Base-by-base conservation (phyloP, 2,797 vertebrate genomes). In the Sebastes trivittatus region DNA sequence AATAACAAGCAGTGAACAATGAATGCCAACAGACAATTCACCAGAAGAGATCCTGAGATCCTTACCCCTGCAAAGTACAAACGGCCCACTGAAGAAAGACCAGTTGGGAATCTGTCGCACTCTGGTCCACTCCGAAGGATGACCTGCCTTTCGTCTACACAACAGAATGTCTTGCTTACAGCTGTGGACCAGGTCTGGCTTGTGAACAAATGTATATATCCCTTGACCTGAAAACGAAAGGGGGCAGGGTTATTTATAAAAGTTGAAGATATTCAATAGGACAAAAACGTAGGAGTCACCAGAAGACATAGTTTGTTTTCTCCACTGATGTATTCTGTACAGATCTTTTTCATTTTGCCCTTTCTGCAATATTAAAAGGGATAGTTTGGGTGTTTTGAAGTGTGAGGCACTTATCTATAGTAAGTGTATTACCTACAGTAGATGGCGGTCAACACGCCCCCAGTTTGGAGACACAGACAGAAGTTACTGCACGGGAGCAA, bases 51-150 rank as follows among this genome's bases (percentile, higher is more conserved):
- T 34, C 16, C 68, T 20, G 25, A 73, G 3, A 62, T 64, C 11
- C 72, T 86, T 72, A 99, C 98, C 97, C 94, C 94, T 98, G 94
- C 98, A 99, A 64, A 99, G 95, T 25, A 97, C 93, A 91, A 97
- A 99, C 1, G 96, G 96, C 61, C 97, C 97, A 56, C 75, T 94
- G 64, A 98, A 98, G 84, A 96, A 96, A 62, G 92, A 95, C 78
- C 93, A 93, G 32, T 87, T 89, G 18, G 98, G 97, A 34, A 97
- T 95, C 20, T 88, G 94, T 54, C 98, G 96, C 87, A 99, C 97
- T 82, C 97, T 95, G 85, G 97, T 98, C 98, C 98, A 99, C 11
- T 91, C 91, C 11, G 94, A 91, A 68, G 96, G 94, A 78, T 83
- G 88, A 0, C 83, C 83, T 4, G 64, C 91, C 69, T 94, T 97